Conservation (phyloP, 2,797 vertebrate genomes). For the Sebastes kiyomatsui region DNA sequence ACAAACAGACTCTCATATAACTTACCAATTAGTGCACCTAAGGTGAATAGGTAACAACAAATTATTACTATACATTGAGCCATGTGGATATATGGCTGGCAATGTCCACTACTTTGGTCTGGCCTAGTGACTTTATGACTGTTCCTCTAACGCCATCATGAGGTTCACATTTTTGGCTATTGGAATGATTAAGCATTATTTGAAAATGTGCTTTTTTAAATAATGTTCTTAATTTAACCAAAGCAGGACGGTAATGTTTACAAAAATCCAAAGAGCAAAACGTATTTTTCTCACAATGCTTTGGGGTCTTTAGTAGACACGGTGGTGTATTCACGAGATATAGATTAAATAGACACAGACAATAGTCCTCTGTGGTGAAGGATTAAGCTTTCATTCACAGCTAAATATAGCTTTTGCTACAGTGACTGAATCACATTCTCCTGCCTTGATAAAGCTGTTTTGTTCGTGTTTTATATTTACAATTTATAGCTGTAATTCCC, state of each 20-base stretch:
- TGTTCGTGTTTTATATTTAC: constrained; percentile 24
- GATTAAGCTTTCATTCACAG: constrained; percentile 30
- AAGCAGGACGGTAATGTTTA: not conserved
- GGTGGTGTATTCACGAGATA: not conserved
- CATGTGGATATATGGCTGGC: not conserved
- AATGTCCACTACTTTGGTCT: not conserved
- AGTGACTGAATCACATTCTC: constrained; percentile 23
- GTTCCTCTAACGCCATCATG: not conserved
- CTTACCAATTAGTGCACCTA: not conserved
- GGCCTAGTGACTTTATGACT: not conserved
- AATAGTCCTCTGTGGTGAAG: constrained; percentile 17
- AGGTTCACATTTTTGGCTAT: not conserved
- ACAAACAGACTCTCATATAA: not conserved
- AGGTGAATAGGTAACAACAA: not conserved
- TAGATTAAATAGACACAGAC: constrained; percentile 28
- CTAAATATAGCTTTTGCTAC: constrained; percentile 32
- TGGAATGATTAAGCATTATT: not conserved
- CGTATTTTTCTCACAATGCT: not conserved
- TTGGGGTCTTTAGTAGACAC: not conserved
- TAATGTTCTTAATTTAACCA: not conserved
- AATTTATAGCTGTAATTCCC: constrained; percentile 28
- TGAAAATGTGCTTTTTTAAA: not conserved
- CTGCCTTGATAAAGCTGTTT: constrained; percentile 15
- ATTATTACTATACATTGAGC: not conserved
- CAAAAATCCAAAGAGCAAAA: not conserved